phyloP scores from a whole-genome alignment of 2,888 invertebrate genomes.

The Himalopsyche tibetana region DNA sequence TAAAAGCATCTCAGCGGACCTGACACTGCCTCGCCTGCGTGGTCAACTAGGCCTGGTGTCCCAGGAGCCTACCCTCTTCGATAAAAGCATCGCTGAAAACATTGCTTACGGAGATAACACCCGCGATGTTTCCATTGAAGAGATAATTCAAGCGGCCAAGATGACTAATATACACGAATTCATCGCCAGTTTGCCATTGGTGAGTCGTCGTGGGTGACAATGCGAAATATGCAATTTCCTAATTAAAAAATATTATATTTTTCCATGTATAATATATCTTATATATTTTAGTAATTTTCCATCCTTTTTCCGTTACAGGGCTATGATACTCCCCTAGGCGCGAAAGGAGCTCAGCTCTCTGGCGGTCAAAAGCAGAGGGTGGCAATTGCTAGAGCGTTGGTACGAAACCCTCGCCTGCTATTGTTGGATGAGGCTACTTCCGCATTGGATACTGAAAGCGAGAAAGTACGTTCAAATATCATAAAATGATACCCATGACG shows the following conservation, averaged over 20 bases:
- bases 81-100: conserved; percentile 91
- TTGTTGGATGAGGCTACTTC: conserved; percentile 91
- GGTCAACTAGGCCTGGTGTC: conserved; percentile 91
- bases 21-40: conserved; percentile 81
- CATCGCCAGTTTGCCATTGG: conserved; percentile 85
- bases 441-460: conserved; percentile 90
- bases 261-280: too few species aligned
- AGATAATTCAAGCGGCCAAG: conserved; percentile 86
- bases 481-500: too few species aligned
- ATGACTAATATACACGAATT: conserved; percentile 93
- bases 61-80: conserved; percentile 94
- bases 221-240: too few species aligned
- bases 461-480: conserved; percentile 77
- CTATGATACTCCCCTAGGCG: conserved; percentile 87
- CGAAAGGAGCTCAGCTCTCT: conserved; percentile 85
- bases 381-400: conserved; percentile 90
- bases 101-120: conserved; percentile 94
- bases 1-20: conserved; percentile 73
- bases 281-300: too few species aligned
- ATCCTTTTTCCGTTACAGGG: conserved; percentile 75
- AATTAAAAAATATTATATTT: too few species aligned
- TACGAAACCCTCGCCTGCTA: conserved; percentile 86
- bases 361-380: conserved; percentile 92
- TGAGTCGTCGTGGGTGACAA: conserved; percentile 69
- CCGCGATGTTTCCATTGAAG: conserved; percentile 80